Evolutionary conservation across 2,113 vertebrate genomes (phyloP).

Genomic region (Rhabdornis inornatus): DNA sequence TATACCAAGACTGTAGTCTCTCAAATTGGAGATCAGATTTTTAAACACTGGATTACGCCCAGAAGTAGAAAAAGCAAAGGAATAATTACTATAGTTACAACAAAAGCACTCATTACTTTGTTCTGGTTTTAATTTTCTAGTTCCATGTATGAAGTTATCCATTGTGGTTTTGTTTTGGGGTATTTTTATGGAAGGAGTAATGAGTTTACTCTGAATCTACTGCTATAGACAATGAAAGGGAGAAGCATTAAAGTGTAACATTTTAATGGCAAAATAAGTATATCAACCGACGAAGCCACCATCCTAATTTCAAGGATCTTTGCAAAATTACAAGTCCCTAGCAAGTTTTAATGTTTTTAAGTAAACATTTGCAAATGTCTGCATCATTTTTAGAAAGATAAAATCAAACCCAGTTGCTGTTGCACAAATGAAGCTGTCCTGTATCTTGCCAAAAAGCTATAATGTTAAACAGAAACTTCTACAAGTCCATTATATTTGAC

Average conservation of each 20-base stretch:
- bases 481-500: not conserved
- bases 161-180: not conserved
- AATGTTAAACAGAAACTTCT: not conserved
- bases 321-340: not conserved
- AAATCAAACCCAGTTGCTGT: not conserved
- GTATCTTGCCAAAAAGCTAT: not conserved
- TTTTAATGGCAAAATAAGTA: not conserved
- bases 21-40: not conserved
- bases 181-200: not conserved
- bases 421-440: not conserved
- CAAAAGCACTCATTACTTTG: not conserved
- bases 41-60: not conserved
- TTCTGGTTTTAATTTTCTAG: not conserved
- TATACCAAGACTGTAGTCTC: not conserved
- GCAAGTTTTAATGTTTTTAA: not conserved
- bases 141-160: not conserved
- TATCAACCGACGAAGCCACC: not conserved
- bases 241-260: not conserved
- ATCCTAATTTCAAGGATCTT: not conserved
- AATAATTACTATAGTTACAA: not conserved
- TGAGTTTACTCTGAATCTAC: not conserved
- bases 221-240: not conserved
- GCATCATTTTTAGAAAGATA: not conserved
- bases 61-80: not conserved
- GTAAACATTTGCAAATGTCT: not conserved